Evolutionary conservation across 2,113 vertebrate genomes (phyloP), one percentile per base, ranked within the genome.

Genomic region (Boleophthalmus pectinirostris): DNA sequence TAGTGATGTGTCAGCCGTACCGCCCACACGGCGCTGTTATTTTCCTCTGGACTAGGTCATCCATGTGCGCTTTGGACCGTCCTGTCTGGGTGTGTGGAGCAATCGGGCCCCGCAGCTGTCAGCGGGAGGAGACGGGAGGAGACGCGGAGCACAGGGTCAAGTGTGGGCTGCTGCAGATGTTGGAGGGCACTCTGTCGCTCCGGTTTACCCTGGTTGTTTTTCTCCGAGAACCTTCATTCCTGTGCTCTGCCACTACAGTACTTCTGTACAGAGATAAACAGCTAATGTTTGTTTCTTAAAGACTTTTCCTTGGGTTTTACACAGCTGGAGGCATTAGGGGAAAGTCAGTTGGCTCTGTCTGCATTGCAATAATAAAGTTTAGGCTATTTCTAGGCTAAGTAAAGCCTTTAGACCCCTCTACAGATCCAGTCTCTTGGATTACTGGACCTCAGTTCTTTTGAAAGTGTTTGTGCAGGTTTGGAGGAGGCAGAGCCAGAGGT

Each of bases 21-120:
- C 58, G 58, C 58, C 58, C 58, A 61, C 58, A 61, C 58, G 58
- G 58, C 58, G 25, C 58, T 33, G 58, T 61, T 61, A 33, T 61
- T 61, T 61, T 61, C 58, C 25, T 61, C 58, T 61, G 58, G 58
- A 61, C 58, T 61, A 33, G 58, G 58, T 61, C 58, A 61, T 61
- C 58, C 58, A 61, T 61, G 58, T 61, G 58, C 25, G 58, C 58
- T 29, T 15, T 61, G 58, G 58, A 61, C 58, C 58, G 58, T 25
- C 56, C 56, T 58, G 56, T 58, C 23, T 58, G 56, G 21, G 13
- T 58, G 56, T 25, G 51, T 21, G 49, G 49, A 53, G 49, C 49
- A 5, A 6, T 53, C 16, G 5, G 49, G 49, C 7, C 51, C 51
- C 51, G 51, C 51, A 54, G 51, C 51, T 54, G 51, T 54, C 51